Evolutionary conservation across 2,797 vertebrate genomes (phyloP), one percentile per base, ranked within the genome.

Genomic region (Luscinia luscinia): DNA sequence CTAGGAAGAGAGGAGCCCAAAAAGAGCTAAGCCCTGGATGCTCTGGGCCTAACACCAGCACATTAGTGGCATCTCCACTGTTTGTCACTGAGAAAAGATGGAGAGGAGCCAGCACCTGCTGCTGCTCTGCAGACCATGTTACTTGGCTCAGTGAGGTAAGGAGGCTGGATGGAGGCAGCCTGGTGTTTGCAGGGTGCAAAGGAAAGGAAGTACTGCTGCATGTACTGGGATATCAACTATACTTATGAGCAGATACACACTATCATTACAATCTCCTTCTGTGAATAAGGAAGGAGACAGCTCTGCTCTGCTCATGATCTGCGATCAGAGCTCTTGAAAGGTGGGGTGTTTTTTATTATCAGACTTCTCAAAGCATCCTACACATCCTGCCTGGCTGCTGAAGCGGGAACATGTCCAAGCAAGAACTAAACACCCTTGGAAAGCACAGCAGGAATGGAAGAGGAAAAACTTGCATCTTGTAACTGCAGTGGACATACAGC

Each of bases 261-360:
- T 87, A 84, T 79, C 83, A 48, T 73, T 95, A 92, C 58, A 73
- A 93, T 87, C 85, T 90, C 49, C 54, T 84, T 57, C 81, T 58
- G 79, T 62, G 73, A 94, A 81, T 30, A 63, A 79, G 46, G 43
- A 91, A 93, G 57, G 70, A 93, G 49, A 41, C 16, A 90, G 67
- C 70, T 89, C 72, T 87, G 57, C 49, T 73, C 68, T 80, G 73
- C 72, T 94, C 62, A 43, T 9, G 21, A 89, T 85, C 70, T 91
- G 55, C 67, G 74, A 51, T 63, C 10, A 15, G 64, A 83, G 62
- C n/a, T 84, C 27, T 74, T 70, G 43, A 70, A 54, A 89, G 20
- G 26, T 22, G 1, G 11, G 2, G 13, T n/a, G 13, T 11, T 48
- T 77, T 64, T 41, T 32, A 52, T 46, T 38, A 88, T 9, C 45